These are phyloP conservation scores for Muscina levida DNA, from an alignment of 2,888 invertebrate species.

Conservation along the genomic window DNA sequence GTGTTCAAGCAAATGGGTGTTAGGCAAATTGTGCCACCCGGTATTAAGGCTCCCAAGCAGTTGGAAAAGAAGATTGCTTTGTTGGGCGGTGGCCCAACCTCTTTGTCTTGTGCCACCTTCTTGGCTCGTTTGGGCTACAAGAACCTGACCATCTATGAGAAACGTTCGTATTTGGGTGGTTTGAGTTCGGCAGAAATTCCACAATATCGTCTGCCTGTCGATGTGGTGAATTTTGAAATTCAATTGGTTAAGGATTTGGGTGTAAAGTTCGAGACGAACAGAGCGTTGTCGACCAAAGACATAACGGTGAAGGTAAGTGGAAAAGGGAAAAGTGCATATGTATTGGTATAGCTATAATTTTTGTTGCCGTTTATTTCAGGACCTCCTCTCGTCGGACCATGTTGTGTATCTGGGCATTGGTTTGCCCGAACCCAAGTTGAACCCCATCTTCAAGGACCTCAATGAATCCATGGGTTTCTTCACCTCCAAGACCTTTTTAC, in stretches of 20 bases:
- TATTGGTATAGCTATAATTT: too few relatives aligned
- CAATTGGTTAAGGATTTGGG: constrained; percentile 95
- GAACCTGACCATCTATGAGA: constrained; percentile 95
- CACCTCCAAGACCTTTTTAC: constrained; percentile 96
- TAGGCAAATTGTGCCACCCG: constrained; percentile 90
- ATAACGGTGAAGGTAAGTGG: constrained; percentile 85
- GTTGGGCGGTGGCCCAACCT: constrained; percentile 97
- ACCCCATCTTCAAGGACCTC: constrained; percentile 88
- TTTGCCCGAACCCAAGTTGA: constrained; percentile 92
- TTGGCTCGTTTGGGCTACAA: constrained; percentile 95
- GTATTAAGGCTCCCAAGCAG: constrained; percentile 81
- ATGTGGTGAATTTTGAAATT: constrained; percentile 96
- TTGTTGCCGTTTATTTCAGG: constrained; percentile 78
- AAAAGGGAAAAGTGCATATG: neutral
- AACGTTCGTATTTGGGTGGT: constrained; percentile 92
- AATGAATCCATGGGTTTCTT: constrained; percentile 92
- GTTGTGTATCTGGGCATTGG: constrained; percentile 94
- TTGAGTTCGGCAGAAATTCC: constrained; percentile 97
- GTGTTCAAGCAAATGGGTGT: constrained; percentile 97
- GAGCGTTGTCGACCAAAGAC: constrained; percentile 86
- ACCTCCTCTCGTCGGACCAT: constrained; percentile 85
- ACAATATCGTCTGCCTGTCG: constrained; percentile 95
- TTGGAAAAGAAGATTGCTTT: constrained; percentile 86
- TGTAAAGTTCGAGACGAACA: constrained; percentile 90
- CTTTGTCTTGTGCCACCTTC: constrained; percentile 97